phyloP scores from a whole-genome alignment of 1,140 invertebrate species.

The Andrena cerasifolii region DNA sequence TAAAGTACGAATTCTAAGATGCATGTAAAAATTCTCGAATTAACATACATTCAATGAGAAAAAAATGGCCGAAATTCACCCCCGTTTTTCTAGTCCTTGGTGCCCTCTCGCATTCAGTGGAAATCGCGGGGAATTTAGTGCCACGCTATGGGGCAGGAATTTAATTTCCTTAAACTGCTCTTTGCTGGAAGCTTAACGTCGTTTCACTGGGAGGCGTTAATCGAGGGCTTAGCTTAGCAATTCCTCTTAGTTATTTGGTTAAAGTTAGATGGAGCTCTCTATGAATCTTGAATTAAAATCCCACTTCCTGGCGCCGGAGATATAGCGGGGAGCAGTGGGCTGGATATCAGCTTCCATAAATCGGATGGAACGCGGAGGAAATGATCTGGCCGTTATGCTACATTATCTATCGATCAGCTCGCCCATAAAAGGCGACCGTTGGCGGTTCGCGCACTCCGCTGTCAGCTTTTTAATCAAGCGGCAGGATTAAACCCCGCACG shows the following conservation, averaged over 20 bases:
- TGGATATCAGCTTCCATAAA: not conserved
- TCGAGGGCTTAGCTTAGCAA: not conserved
- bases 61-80: too few relatives aligned
- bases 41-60: too few relatives aligned
- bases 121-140: too few relatives aligned
- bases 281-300: not conserved
- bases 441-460: not conserved
- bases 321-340: too few relatives aligned
- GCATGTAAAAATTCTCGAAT: too few relatives aligned
- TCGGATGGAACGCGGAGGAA: not conserved
- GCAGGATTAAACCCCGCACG: not conserved
- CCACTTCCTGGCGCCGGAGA: too few relatives aligned
- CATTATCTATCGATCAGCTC: slow-evolving; percentile 6
- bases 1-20: too few relatives aligned
- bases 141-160: not conserved
- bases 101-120: too few relatives aligned
- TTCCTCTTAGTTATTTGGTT: not conserved
- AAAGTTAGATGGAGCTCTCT: not conserved
- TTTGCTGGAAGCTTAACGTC: too few relatives aligned
- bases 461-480: not conserved
- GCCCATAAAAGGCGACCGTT: too few relatives aligned
- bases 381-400: slow-evolving; percentile 9
- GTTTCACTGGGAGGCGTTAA: not conserved
- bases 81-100: too few relatives aligned
- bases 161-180: not conserved